Percentiles rank a stretch among this genome's conserved stretches.
phyloP scores from a whole-genome alignment of 2,888 invertebrate genomes.

The Agriopis aurantiaria region DNA sequence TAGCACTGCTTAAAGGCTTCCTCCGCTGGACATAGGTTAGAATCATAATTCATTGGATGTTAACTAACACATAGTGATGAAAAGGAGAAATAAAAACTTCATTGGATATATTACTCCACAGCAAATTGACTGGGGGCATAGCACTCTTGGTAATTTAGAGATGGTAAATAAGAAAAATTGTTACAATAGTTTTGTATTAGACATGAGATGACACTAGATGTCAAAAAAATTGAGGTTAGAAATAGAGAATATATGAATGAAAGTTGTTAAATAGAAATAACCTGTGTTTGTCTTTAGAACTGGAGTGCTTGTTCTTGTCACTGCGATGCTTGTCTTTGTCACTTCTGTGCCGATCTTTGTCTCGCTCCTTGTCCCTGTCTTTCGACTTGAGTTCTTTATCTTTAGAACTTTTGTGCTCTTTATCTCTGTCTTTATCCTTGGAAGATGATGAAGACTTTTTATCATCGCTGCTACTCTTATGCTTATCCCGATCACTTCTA shows the following conservation, averaged over 20 bases:
- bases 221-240: slow-evolving; percentile 26
- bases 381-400: slow-evolving; percentile 83
- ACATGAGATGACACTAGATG: slow-evolving; percentile 25
- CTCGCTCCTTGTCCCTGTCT: slow-evolving; percentile 64
- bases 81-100: not conserved
- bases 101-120: not conserved
- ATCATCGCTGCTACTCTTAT: slow-evolving; percentile 64
- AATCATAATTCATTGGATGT: not conserved
- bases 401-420: slow-evolving; percentile 68
- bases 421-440: slow-evolving; percentile 63
- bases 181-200: not conserved
- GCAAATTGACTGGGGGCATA: not conserved
- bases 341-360: slow-evolving; percentile 76
- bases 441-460: slow-evolving; percentile 72
- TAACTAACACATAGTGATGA: not conserved
- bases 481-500: slow-evolving; percentile 64
- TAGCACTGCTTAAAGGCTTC: not conserved
- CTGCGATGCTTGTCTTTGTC: slow-evolving; percentile 77
- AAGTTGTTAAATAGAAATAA: slow-evolving; percentile 47
- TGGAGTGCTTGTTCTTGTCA: slow-evolving; percentile 80
- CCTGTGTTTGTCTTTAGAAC: slow-evolving; percentile 87
- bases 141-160: slow-evolving; percentile 19
- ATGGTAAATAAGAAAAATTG: not conserved
- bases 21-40: slow-evolving; percentile 1
- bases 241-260: slow-evolving; percentile 16